phyloP scores from a whole-genome alignment of 23 tunicate genomes.

The Trididemnum clinides region DNA sequence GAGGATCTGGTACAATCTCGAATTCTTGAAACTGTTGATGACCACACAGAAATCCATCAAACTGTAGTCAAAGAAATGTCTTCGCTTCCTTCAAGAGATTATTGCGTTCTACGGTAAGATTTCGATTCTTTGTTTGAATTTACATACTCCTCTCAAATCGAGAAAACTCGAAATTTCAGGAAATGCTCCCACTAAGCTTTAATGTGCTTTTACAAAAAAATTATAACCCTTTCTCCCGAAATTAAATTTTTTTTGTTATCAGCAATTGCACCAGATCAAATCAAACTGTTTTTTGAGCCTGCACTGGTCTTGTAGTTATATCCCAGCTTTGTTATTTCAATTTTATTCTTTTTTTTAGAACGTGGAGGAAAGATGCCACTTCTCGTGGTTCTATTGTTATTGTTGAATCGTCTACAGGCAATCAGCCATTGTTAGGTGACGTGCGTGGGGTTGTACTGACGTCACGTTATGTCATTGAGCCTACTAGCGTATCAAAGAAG shows the following conservation, averaged over 20 bases:
- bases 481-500: conserved; percentile 42
- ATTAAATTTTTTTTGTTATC: too few species aligned
- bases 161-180: too few species aligned
- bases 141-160: too few species aligned
- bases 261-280: too few species aligned
- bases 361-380: conserved; percentile 57
- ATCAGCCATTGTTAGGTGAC: conserved; percentile 45
- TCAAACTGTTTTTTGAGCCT: too few species aligned
- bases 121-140: too few species aligned
- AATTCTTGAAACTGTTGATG: conserved; percentile 58
- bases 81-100: conserved; percentile 77
- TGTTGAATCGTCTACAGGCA: conserved; percentile 63
- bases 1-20: conserved; percentile 48
- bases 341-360: conserved; percentile 14
- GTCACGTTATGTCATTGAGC: conserved; percentile 92
- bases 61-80: conserved; percentile 52
- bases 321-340: background rate
- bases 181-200: too few species aligned
- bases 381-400: conserved; percentile 54
- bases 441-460: conserved; percentile 80
- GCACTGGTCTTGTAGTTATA: background rate
- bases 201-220: too few species aligned
- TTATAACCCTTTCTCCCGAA: too few species aligned
- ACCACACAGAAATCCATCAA: conserved; percentile 55
- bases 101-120: conserved; percentile 67